phyloP scores from a whole-genome alignment of 2,888 invertebrate genomes.

The Chymomyza procnemis region DNA sequence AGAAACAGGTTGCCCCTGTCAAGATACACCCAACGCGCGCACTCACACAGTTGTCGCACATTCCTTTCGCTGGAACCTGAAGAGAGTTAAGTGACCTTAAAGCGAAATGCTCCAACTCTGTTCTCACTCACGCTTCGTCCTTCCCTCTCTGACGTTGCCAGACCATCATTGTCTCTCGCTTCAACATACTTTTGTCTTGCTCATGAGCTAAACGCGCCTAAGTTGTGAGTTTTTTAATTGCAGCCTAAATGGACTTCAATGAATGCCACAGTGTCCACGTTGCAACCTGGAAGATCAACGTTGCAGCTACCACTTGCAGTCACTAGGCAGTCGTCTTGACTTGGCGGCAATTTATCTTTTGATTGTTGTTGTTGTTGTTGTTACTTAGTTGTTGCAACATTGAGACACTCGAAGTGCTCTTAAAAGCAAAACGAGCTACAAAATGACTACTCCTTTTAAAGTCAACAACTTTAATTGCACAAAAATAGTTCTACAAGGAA shows the following conservation, averaged over 20 bases:
- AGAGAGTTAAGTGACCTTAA: conserved; percentile 73
- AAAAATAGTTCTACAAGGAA: conserved; percentile 42
- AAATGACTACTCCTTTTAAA: conserved; percentile 57
- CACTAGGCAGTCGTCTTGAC: conserved; percentile 13
- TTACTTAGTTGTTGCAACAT: conserved; percentile 29
- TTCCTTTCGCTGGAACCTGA: conserved; percentile 65
- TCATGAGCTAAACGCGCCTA: conserved; percentile 36
- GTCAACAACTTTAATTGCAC: conserved; percentile 68
- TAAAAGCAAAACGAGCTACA: conserved; percentile 41
- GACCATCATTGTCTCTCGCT: not conserved
- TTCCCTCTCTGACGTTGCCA: conserved; percentile 14
- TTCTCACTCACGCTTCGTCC: conserved; percentile 17
- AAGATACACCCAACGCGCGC: conserved; percentile 47
- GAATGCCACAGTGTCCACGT: conserved; percentile 48
- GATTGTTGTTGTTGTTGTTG: conserved; percentile 56
- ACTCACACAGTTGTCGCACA: conserved; percentile 42
- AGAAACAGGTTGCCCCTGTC: conserved; percentile 56
- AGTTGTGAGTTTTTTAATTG: conserved; percentile 75
- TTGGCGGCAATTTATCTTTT: conserved; percentile 69
- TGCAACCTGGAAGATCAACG: conserved; percentile 25
- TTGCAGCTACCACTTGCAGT: not conserved
- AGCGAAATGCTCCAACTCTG: conserved; percentile 38
- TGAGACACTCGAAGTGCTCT: conserved; percentile 48
- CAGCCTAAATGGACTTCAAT: conserved; percentile 75
- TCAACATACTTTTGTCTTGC: not conserved